Evolutionary conservation across 2,113 vertebrate genomes (phyloP).

Genomic region (Rattus norvegicus): DNA sequence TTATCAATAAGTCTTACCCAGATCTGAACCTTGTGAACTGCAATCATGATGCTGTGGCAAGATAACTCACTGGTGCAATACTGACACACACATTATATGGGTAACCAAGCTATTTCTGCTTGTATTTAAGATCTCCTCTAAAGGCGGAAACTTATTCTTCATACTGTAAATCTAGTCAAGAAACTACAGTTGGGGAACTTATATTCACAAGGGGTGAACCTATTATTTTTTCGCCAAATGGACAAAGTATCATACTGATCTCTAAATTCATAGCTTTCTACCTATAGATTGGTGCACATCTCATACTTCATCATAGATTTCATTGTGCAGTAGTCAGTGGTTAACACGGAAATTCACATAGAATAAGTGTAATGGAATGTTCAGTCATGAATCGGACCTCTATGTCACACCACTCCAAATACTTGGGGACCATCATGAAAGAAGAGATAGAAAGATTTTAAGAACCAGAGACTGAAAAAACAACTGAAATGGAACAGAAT

Average conservation of each 20-base stretch:
- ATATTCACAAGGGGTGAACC: background rate
- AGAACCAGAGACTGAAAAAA: background rate
- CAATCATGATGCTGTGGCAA: background rate
- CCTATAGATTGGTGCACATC: background rate
- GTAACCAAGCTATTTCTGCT: background rate
- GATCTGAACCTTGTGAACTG: background rate
- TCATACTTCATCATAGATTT: background rate
- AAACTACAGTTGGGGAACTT: background rate
- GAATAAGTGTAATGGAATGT: background rate
- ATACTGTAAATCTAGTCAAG: background rate
- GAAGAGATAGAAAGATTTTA: background rate
- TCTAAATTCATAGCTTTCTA: background rate
- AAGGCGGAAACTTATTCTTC: background rate
- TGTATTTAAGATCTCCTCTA: background rate
- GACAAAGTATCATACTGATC: background rate
- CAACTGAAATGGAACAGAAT: background rate
- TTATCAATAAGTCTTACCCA: background rate
- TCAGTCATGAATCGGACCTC: background rate
- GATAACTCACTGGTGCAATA: background rate
- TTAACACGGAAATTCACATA: background rate
- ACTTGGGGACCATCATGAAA: background rate
- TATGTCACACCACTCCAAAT: background rate
- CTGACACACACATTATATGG: background rate
- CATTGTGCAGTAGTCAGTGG: background rate
- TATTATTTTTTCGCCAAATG: background rate